These are phyloP conservation scores for Apistogramma diplotaenia DNA, from an alignment of 2,113 vertebrate species.

Conservation along the genomic window DNA sequence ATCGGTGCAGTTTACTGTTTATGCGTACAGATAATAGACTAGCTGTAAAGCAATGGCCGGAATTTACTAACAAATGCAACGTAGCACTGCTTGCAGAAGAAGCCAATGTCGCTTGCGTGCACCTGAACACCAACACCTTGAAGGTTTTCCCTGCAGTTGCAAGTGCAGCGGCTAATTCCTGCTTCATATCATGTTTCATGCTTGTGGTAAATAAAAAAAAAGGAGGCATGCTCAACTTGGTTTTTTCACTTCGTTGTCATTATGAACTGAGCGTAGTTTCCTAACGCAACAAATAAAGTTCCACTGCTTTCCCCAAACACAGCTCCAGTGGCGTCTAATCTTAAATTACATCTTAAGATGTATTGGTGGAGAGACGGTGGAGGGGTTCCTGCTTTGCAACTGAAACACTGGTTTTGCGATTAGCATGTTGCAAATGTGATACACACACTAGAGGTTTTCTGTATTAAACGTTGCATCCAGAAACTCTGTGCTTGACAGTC, in stretches of 20 bases:
- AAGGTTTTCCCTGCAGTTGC: conserved; percentile 4
- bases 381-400: not conserved
- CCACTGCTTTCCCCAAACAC: not conserved
- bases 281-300: not conserved
- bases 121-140: not conserved
- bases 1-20: conserved; percentile 14
- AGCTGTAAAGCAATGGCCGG: not conserved
- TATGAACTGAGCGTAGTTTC: not conserved
- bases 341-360: not conserved
- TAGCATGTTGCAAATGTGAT: not conserved
- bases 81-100: not conserved
- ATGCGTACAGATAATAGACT: not conserved
- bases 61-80: conserved; percentile 5
- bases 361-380: not conserved
- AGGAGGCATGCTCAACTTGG: not conserved
- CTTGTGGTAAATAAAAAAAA: not conserved
- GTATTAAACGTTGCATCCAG: not conserved
- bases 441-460: not conserved
- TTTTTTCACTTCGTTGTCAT: not conserved
- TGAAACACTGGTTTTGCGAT: not conserved
- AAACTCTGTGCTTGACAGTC: not conserved
- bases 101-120: not conserved
- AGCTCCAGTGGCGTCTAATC: not conserved
- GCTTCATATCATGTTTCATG: not conserved
- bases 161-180: not conserved